Conservation (phyloP, 2,797 vertebrate genomes). For the Garrulus glandarius region DNA sequence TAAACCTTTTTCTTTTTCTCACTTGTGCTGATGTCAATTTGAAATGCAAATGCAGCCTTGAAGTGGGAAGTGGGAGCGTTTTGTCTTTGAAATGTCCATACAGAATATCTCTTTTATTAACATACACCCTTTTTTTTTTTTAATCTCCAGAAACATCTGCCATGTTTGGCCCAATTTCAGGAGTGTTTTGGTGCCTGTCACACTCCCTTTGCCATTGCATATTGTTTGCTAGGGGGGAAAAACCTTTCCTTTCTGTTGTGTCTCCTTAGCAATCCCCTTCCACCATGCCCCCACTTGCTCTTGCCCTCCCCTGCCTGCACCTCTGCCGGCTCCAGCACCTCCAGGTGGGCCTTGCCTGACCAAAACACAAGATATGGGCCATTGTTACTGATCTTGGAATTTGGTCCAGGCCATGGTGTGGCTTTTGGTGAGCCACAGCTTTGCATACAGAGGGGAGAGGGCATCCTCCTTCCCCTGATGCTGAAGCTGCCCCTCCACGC, state of each 20-base stretch:
- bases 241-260: background rate
- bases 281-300: fast-evolving
- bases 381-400: background rate
- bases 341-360: background rate
- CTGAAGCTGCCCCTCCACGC: background rate
- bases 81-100: background rate
- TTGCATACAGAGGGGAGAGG: background rate
- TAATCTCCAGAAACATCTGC: background rate
- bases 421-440: background rate
- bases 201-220: background rate
- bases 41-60: background rate
- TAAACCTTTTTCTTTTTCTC: background rate
- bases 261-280: background rate
- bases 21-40: background rate
- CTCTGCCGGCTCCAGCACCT: background rate
- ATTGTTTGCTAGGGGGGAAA: background rate
- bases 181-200: background rate
- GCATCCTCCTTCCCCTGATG: background rate
- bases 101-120: background rate
- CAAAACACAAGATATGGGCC: background rate
- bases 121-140: background rate
- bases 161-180: background rate
- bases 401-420: background rate
- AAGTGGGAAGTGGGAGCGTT: background rate
- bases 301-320: background rate